Conservation (phyloP, 2,797 vertebrate species). For the Mormyrus proboscirostris region DNA sequence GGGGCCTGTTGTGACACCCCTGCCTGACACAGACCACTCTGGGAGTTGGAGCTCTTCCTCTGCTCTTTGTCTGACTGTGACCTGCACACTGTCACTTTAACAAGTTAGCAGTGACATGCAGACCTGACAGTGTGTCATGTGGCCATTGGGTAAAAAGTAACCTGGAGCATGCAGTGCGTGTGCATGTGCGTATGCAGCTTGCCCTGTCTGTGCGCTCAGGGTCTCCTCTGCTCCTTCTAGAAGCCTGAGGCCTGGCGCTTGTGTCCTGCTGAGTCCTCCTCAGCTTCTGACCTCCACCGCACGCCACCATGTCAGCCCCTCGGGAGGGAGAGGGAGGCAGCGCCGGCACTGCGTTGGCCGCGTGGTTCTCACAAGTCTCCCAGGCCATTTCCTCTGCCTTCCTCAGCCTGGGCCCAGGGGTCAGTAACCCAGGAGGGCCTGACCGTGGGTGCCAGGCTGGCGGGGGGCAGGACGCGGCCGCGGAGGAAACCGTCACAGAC, state of each 20-base stretch:
- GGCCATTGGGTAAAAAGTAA: neutral
- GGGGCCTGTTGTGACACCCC: neutral
- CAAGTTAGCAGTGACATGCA: neutral
- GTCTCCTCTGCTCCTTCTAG: slow-evolving; percentile 52
- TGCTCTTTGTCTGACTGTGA: neutral
- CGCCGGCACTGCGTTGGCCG: slow-evolving; percentile 60
- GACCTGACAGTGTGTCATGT: neutral
- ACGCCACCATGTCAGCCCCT: slow-evolving; percentile 46
- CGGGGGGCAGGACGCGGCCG: neutral
- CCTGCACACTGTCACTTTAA: neutral
- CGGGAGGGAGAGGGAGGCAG: slow-evolving; percentile 57
- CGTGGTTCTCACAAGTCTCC: slow-evolving; percentile 67
- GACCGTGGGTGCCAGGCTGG: neutral
- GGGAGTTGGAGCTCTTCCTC: neutral
- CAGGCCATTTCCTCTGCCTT: slow-evolving; percentile 61
- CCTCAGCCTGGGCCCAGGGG: slow-evolving; percentile 46
- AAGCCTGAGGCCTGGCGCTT: slow-evolving; percentile 48
- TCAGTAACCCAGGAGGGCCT: slow-evolving; percentile 32
- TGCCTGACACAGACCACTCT: neutral
- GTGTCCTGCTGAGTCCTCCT: slow-evolving; percentile 45
- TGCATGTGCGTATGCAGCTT: neutral
- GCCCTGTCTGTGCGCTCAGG: neutral
- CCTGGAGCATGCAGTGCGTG: slow-evolving; percentile 19
- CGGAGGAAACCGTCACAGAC: slow-evolving; percentile 22
- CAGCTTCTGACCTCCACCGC: slow-evolving; percentile 27